Evolutionary conservation across 2,113 vertebrate genomes (phyloP).

Genomic region (Toxotes jaculatrix): DNA sequence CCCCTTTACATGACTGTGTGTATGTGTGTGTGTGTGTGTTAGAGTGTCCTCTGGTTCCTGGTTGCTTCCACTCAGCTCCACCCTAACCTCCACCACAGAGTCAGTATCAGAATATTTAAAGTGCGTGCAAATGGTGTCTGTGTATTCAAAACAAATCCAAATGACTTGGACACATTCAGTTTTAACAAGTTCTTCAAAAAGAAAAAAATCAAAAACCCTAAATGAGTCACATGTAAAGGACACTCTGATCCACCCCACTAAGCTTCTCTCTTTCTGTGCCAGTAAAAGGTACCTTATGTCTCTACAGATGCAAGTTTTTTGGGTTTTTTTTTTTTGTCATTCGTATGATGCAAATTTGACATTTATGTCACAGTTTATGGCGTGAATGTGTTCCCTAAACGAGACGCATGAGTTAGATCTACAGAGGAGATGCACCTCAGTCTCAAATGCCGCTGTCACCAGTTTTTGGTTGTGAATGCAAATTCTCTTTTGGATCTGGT

Average conservation of each 20-base stretch:
- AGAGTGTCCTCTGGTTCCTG: constrained; percentile 12
- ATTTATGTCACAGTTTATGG: background rate
- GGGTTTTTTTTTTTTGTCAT: background rate
- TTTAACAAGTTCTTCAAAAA: background rate
- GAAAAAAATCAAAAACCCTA: background rate
- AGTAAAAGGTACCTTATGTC: background rate
- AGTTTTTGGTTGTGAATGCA: no score
- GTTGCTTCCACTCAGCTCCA: constrained; percentile 41
- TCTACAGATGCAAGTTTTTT: background rate
- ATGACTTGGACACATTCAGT: background rate
- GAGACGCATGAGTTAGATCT: no score
- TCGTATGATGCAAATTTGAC: background rate
- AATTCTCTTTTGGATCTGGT: no score
- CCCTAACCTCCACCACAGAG: constrained; percentile 24
- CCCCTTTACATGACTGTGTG: background rate
- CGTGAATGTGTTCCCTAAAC: background rate
- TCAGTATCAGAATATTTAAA: constrained; percentile 18
- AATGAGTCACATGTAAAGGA: background rate
- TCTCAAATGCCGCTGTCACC: background rate
- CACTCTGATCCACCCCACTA: background rate
- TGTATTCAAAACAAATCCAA: constrained; percentile 14
- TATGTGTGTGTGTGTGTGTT: background rate
- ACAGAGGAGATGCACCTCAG: no score
- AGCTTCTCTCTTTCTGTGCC: background rate
- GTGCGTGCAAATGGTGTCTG: constrained; percentile 27